Conservation (phyloP, 2,797 vertebrate genomes). For the Odontamblyopus rebecca region DNA sequence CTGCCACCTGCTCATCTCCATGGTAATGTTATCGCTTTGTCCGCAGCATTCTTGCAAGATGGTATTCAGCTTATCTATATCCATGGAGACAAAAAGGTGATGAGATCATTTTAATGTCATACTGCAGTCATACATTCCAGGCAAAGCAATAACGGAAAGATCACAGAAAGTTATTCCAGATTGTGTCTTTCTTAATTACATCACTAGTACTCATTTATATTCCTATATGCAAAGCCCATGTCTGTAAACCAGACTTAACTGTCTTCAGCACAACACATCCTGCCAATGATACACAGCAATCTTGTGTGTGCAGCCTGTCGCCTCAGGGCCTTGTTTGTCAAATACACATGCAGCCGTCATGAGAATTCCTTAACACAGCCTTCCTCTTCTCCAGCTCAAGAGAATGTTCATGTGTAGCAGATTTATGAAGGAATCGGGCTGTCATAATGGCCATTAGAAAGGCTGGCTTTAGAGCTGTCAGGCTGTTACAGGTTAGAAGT, state of each 20-base stretch:
- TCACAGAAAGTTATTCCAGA: too few species aligned
- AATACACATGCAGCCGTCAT: conserved; percentile 52
- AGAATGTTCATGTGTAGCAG: conserved; percentile 12
- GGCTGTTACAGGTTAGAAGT: not conserved
- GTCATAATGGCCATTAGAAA: conserved; percentile 25
- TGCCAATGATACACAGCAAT: conserved; percentile 31
- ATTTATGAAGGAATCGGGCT: conserved; percentile 30
- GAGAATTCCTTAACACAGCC: conserved; percentile 21
- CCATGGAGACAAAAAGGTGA: too few species aligned
- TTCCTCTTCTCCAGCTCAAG: conserved; percentile 15
- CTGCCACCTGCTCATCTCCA: too few species aligned
- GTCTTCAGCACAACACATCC: conserved; percentile 26
- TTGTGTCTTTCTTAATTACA: conserved; percentile 29
- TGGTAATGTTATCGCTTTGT: too few species aligned
- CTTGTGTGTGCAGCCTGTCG: conserved; percentile 19
- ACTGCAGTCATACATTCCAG: too few species aligned
- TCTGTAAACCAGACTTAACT: conserved; percentile 17
- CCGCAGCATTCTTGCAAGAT: too few species aligned
- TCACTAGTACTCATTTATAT: conserved; percentile 26
- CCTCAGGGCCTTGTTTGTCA: conserved; percentile 56
- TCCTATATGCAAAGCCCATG: conserved; percentile 12
- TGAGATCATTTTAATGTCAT: too few species aligned
- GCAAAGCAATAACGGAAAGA: too few species aligned
- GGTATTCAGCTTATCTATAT: too few species aligned
- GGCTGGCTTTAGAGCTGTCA: not conserved